phyloP scores from a whole-genome alignment of 2,888 invertebrate genomes.

The Ptychoptera albimana region DNA sequence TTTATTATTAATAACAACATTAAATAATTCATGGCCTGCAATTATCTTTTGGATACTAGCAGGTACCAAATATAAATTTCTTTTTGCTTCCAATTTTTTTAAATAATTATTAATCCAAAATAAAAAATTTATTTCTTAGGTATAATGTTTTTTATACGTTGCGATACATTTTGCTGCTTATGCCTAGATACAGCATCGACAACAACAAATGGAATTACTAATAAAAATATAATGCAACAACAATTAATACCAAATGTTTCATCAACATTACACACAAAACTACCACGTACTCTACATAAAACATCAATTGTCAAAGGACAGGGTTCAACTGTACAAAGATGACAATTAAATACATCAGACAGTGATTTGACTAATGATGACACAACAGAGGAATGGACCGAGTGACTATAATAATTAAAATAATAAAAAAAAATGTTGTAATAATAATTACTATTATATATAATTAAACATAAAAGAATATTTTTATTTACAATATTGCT shows the following conservation, averaged over 20 bases:
- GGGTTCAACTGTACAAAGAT: slow-evolving; percentile 20
- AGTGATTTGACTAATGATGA: slow-evolving; percentile 25
- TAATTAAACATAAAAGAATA: too few species aligned
- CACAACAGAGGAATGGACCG: slow-evolving; percentile 18
- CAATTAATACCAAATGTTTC: slow-evolving; percentile 25
- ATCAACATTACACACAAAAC: slow-evolving; percentile 22
- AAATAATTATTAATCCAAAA: background rate
- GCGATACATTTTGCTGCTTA: slow-evolving; percentile 27
- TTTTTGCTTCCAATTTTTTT: background rate
- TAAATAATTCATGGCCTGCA: slow-evolving; percentile 28
- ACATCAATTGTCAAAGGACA: slow-evolving; percentile 19
- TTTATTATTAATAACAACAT: slow-evolving; percentile 22
- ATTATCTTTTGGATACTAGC: slow-evolving; percentile 24
- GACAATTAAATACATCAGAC: slow-evolving; percentile 29
- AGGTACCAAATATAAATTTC: slow-evolving; percentile 12
- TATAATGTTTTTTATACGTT: slow-evolving; percentile 22
- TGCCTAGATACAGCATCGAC: slow-evolving; percentile 24
- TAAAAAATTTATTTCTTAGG: slow-evolving; percentile 1
- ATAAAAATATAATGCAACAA: slow-evolving; percentile 10
- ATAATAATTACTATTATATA: too few species aligned
- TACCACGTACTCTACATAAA: slow-evolving; percentile 19
- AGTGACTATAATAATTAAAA: slow-evolving; percentile 11
- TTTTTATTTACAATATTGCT: too few species aligned
- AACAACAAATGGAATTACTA: slow-evolving; percentile 12
- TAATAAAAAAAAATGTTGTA: too few species aligned